Conservation (phyloP, 2,797 vertebrate species). For the Chromis chromis region DNA sequence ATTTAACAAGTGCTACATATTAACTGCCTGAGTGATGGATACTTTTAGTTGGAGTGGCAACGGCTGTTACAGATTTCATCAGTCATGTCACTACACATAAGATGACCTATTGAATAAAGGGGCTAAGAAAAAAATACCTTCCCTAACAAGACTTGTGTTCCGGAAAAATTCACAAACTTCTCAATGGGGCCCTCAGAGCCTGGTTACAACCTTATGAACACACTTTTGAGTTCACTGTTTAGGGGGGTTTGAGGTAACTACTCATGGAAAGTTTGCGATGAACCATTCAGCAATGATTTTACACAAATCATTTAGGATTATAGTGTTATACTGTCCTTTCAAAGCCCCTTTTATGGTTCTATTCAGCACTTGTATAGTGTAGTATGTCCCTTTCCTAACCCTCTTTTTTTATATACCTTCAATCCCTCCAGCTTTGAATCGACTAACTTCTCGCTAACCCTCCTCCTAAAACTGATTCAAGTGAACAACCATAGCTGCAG, state of each 20-base stretch:
- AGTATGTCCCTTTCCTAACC: constrained; percentile 26
- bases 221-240: neutral
- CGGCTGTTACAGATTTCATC: too few species aligned
- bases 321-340: neutral
- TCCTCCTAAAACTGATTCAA: constrained; percentile 52
- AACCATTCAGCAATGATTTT: neutral
- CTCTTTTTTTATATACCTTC: constrained; percentile 12
- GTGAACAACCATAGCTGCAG: constrained; percentile 54
- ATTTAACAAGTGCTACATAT: too few species aligned
- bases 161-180: too few species aligned
- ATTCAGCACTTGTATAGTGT: constrained; percentile 1
- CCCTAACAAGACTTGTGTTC: too few species aligned
- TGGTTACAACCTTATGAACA: neutral
- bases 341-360: constrained; percentile 7
- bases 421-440: constrained; percentile 49
- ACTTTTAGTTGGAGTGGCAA: too few species aligned
- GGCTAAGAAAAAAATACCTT: too few species aligned
- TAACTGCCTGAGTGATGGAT: too few species aligned
- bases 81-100: too few species aligned
- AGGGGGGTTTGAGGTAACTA: neutral
- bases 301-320: neutral
- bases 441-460: constrained; percentile 44
- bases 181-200: neutral
- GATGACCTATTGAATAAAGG: too few species aligned
- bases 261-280: neutral